phyloP scores from a whole-genome alignment of 2,113 vertebrate genomes.

The Stegastes partitus region DNA sequence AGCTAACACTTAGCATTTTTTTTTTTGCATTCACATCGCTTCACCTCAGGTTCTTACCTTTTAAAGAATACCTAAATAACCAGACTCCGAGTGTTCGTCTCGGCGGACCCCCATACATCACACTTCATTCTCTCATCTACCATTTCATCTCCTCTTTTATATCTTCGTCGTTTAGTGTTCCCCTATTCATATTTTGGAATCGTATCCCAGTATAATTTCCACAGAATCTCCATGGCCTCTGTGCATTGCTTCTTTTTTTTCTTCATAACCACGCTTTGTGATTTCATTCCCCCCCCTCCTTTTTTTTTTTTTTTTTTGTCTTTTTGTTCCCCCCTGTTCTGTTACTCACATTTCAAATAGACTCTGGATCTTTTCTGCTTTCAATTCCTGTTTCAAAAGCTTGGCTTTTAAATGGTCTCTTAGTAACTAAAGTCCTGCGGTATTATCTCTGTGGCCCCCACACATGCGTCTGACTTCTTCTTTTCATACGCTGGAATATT shows the following conservation, averaged over 20 bases:
- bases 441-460: slow-evolving; percentile 18
- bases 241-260: slow-evolving; percentile 16
- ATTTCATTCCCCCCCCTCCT: slow-evolving; percentile 27
- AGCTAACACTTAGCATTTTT: slow-evolving; percentile 61
- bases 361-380: slow-evolving; percentile 26
- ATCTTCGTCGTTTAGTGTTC: slow-evolving; percentile 46
- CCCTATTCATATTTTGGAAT: slow-evolving; percentile 55
- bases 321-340: background rate
- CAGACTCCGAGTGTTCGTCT: slow-evolving; percentile 42
- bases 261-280: slow-evolving; percentile 26
- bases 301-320: slow-evolving; percentile 18
- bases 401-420: slow-evolving; percentile 54
- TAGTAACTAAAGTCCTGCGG: slow-evolving; percentile 29
- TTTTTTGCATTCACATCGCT: slow-evolving; percentile 55
- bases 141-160: slow-evolving; percentile 53
- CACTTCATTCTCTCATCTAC: slow-evolving; percentile 44
- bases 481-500: slow-evolving; percentile 6
- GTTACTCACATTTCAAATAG: slow-evolving; percentile 48
- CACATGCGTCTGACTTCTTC: background rate
- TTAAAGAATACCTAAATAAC: slow-evolving; percentile 63
- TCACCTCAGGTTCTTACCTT: slow-evolving; percentile 52
- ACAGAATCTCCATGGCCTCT: slow-evolving; percentile 43
- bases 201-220: slow-evolving; percentile 47
- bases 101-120: slow-evolving; percentile 48
- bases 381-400: slow-evolving; percentile 42